phyloP scores from a whole-genome alignment of 64 coral and sea anemone species.

The Exaiptasia diaphana region DNA sequence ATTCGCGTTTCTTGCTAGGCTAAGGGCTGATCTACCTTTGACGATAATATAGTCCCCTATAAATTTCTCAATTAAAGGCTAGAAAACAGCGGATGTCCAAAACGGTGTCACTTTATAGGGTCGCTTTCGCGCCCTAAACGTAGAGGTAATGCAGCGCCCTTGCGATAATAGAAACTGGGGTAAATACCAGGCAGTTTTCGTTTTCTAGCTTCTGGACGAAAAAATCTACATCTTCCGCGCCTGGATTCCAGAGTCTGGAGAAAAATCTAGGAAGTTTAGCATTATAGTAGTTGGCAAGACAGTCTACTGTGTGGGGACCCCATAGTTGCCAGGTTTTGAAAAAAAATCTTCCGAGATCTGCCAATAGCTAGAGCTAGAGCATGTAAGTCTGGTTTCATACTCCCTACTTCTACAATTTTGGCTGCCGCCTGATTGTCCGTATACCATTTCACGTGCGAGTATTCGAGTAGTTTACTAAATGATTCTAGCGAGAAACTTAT shows the following conservation, averaged over 20 bases:
- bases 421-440: constrained; percentile 19
- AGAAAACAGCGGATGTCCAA: constrained; percentile 26
- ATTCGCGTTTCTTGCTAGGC: background rate
- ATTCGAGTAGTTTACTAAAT: background rate
- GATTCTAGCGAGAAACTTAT: constrained; percentile 29
- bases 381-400: constrained; percentile 34
- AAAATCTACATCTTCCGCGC: background rate
- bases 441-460: constrained; percentile 24
- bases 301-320: constrained; percentile 10
- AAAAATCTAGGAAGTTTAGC: constrained; percentile 8
- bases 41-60: too few relatives aligned
- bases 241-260: constrained; percentile 23
- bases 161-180: constrained; percentile 2
- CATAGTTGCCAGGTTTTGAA: too few relatives aligned
- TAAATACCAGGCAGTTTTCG: constrained; percentile 16
- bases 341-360: too few relatives aligned
- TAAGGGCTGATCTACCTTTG: background rate
- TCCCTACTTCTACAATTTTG: constrained; percentile 24
- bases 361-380: background rate
- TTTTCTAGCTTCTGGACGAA: constrained; percentile 20
- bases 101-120: background rate
- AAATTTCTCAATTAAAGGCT: background rate
- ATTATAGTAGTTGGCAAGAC: constrained; percentile 27
- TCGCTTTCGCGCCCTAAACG: background rate
- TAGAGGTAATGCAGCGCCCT: background rate